Evolutionary conservation across 1,140 invertebrate genomes (phyloP).

Genomic region (Drosophila oshimai): DNA sequence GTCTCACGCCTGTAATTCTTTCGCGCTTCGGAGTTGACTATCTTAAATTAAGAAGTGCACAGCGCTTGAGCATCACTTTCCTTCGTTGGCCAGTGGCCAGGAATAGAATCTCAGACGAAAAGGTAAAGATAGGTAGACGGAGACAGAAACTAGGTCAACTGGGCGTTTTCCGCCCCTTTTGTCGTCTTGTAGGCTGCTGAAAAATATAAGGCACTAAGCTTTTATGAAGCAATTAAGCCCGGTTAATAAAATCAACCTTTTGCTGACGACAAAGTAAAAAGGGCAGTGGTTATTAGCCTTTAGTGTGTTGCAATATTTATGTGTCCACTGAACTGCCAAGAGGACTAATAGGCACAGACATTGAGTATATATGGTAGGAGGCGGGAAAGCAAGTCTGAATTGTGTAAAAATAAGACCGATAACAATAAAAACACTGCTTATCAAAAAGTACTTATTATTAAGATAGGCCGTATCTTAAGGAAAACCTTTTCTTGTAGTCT

Average conservation of each 20-base stretch:
- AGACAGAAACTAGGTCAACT: slow-evolving; percentile 20
- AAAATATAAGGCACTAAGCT: slow-evolving; percentile 32
- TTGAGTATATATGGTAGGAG: background rate
- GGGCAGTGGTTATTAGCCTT: slow-evolving; percentile 16
- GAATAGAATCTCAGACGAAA: background rate
- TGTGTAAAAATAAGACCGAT: background rate
- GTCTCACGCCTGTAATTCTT: slow-evolving; percentile 5
- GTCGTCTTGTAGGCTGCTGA: background rate
- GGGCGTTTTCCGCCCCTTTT: background rate
- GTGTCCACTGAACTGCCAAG: slow-evolving; percentile 25
- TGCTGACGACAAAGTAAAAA: slow-evolving; percentile 10
- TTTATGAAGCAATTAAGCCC: slow-evolving; percentile 43
- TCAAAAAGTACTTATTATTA: too few relatives aligned
- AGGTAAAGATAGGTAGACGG: background rate
- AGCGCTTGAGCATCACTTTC: background rate
- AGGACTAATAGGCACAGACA: slow-evolving; percentile 15
- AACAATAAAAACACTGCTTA: slow-evolving; percentile 8
- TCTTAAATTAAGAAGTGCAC: slow-evolving; percentile 2
- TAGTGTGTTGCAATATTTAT: slow-evolving; percentile 28
- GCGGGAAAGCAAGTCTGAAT: background rate
- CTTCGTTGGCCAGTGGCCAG: background rate
- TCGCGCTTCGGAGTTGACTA: slow-evolving; percentile 5
- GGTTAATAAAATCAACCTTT: slow-evolving; percentile 39
- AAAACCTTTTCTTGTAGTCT: background rate
- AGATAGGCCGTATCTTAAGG: too few relatives aligned